Base-by-base conservation (phyloP, 2,113 vertebrate genomes). In the Corythaeola cristata region DNA sequence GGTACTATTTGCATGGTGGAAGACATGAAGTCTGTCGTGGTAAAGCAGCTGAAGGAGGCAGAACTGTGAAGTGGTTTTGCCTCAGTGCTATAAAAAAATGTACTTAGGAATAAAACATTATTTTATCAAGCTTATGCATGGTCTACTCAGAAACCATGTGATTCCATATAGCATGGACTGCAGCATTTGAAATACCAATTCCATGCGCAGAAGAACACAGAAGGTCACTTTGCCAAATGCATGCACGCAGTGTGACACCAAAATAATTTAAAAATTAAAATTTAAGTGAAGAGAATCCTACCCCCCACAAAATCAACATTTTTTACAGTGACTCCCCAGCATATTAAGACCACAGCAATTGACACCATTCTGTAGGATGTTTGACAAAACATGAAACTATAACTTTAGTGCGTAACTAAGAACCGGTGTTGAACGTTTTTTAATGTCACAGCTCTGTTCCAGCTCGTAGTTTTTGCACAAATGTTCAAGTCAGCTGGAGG, bases 31-130 rank as follows among this genome's bases (percentile, higher is more conserved):
- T 78, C 87, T 76, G 8, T 39, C 15, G 0, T 85, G 74, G 62
- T 49, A 79, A 89, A 85, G 93, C 56, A 94, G 84, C 77, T 91
- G 84, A 73, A 88, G 39, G 18, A 91, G 77, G 53, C 64, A 92
- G 76, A 93, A 68, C 44, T 72, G 64, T 62, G 62, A 94, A 89
- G 8, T 58, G 80, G 27, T 89, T 89, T 87, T 91, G 15, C 66
- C 32, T 95, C 50, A 44, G 18, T n/a, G 33, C 30, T 90, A 81
- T 81, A 94, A 83, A 90, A 84, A 92, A 83, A 89, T 24, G 45
- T 74, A 81, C 68, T 81, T 60, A 30, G 52, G 59, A 93, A 89
- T 80, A 77, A 90, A 88, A 50, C 87, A 81, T 68, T 52, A 32
- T 76, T 92, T 95, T 86, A 83, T 90, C 76, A n/a, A 73, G 71